Evolutionary conservation across 2,797 vertebrate species (phyloP).

Genomic region (Rhinatrema bivittatum): DNA sequence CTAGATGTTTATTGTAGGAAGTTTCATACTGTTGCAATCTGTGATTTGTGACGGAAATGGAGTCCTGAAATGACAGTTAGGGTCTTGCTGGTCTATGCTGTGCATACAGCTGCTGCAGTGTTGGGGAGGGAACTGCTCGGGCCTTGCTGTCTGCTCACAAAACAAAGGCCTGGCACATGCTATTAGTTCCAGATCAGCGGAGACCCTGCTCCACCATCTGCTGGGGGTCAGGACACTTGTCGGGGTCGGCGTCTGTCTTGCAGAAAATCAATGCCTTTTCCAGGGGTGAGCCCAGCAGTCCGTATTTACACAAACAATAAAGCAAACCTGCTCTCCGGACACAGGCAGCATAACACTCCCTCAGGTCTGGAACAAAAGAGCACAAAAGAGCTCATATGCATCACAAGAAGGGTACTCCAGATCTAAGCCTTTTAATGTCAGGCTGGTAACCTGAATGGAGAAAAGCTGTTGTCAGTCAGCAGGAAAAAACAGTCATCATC

Average conservation of each 20-base stretch:
- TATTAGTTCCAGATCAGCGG: constrained; percentile 84
- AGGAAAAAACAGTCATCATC: constrained; percentile 19
- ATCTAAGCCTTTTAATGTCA: constrained; percentile 33
- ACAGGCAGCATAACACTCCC: constrained; percentile 56
- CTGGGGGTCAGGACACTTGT: constrained; percentile 77
- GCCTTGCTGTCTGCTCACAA: constrained; percentile 60
- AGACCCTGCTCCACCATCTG: constrained; percentile 79
- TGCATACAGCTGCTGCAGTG: constrained; percentile 48
- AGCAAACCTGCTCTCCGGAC: constrained; percentile 63
- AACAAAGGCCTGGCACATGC: constrained; percentile 82
- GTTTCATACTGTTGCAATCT: constrained; percentile 10
- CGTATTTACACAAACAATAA: constrained; percentile 75
- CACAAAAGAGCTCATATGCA: constrained; percentile 71
- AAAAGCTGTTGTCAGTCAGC: constrained; percentile 25
- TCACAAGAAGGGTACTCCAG: constrained; percentile 62
- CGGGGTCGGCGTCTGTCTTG: constrained; percentile 66
- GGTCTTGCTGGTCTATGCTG: constrained; percentile 23
- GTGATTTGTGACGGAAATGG: constrained; percentile 15
- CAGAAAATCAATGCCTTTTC: constrained; percentile 51
- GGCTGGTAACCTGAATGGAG: constrained; percentile 21
- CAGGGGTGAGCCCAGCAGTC: constrained; percentile 57
- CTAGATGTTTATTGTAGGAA: constrained; percentile 7
- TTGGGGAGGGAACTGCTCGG: constrained; percentile 32
- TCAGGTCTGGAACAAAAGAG: constrained; percentile 58
- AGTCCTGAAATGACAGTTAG: constrained; percentile 34